Evolutionary conservation across 2,888 invertebrate species (phyloP).

Genomic region (Pogonocherus hispidulus): DNA sequence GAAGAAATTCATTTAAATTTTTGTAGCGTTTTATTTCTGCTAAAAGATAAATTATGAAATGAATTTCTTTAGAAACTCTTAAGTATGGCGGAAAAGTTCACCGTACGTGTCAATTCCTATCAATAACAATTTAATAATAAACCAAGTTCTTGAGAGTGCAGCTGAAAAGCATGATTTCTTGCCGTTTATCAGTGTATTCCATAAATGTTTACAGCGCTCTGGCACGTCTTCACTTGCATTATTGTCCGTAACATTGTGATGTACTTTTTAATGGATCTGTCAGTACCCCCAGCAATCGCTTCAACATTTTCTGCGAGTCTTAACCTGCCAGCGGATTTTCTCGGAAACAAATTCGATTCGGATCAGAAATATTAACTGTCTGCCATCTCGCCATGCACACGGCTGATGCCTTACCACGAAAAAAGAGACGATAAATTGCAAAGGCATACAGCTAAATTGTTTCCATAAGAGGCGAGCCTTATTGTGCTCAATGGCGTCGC

Average conservation of each 20-base stretch:
- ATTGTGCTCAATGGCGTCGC: too few species aligned
- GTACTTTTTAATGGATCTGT: conserved; percentile 5
- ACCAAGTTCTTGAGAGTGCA: too few species aligned
- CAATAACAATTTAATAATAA: too few species aligned
- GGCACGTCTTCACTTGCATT: background rate
- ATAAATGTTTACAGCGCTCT: background rate
- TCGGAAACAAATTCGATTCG: background rate
- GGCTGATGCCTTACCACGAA: background rate
- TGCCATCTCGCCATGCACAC: background rate
- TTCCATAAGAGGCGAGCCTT: background rate
- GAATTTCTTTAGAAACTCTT: too few species aligned
- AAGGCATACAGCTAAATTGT: background rate
- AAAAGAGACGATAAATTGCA: background rate
- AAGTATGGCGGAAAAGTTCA: too few species aligned
- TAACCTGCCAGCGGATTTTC: conserved; percentile 2
- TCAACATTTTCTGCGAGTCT: conserved; percentile 5
- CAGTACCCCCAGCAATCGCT: background rate
- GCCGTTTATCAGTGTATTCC: background rate
- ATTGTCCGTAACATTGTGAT: background rate
- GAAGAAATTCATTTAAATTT: too few species aligned
- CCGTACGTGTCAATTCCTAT: too few species aligned
- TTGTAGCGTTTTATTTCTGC: too few species aligned
- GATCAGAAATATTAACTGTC: conserved; percentile 1
- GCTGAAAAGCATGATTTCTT: background rate
- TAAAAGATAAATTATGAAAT: too few species aligned